Evolutionary conservation across 2,113 vertebrate species (phyloP).

Genomic region (Odontesthes bonariensis): DNA sequence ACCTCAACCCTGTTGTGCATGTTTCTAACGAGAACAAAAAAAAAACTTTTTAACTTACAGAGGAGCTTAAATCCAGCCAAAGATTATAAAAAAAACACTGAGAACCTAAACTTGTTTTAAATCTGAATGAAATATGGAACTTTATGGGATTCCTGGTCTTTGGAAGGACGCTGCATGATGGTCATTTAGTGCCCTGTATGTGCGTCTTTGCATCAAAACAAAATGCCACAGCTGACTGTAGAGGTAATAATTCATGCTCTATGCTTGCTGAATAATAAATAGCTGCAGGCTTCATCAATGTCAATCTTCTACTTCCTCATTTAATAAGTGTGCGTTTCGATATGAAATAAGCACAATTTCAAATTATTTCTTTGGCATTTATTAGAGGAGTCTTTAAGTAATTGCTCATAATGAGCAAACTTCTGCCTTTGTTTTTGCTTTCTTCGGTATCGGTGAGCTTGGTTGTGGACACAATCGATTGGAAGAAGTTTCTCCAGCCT

Average conservation of each 20-base stretch:
- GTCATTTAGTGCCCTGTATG: background rate
- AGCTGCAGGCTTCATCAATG: constrained; percentile 28
- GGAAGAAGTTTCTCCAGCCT: background rate
- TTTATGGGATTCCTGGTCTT: background rate
- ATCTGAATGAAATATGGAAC: too few species aligned
- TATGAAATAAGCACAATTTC: background rate
- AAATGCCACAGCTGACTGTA: constrained; percentile 13
- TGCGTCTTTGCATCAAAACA: constrained; percentile 13
- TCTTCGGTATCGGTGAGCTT: background rate
- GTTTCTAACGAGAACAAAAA: background rate
- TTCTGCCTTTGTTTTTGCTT: constrained; percentile 5
- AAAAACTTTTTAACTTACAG: too few species aligned
- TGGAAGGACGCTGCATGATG: background rate
- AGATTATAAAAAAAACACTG: constrained; percentile 4
- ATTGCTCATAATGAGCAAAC: background rate
- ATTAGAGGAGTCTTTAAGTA: background rate
- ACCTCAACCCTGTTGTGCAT: constrained; percentile 31
- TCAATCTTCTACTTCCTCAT: background rate
- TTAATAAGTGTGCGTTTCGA: background rate
- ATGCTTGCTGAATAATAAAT: constrained; percentile 20
- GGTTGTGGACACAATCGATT: background rate
- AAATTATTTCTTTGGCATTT: background rate
- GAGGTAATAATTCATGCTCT: constrained; percentile 27
- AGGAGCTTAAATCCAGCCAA: background rate
- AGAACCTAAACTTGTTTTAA: too few species aligned